Percentiles rank a stretch among this genome's conserved stretches.
Conservation (phyloP, 2,113 vertebrate species). For the Ahaetulla prasina region DNA sequence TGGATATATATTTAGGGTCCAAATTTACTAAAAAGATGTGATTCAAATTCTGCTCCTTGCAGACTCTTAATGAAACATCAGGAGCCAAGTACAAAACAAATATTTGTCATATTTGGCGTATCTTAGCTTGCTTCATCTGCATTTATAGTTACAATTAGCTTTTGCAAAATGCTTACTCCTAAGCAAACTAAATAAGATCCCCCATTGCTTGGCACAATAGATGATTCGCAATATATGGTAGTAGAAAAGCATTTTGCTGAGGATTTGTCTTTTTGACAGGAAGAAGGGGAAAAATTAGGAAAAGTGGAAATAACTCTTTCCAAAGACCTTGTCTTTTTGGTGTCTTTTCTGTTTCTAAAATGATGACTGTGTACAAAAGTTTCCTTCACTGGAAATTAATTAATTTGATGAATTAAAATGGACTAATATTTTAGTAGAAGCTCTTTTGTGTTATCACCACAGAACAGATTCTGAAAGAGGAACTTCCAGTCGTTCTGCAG, state of each 20-base stretch:
- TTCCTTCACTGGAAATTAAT: conserved; percentile 51
- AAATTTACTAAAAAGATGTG: neutral
- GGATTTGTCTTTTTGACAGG: neutral
- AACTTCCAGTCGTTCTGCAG: conserved; percentile 34
- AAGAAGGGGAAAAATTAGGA: neutral
- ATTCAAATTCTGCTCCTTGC: neutral
- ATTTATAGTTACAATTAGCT: neutral
- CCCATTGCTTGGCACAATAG: neutral
- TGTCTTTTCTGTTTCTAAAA: conserved; percentile 44
- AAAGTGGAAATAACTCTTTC: conserved; percentile 5
- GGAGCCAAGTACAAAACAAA: neutral
- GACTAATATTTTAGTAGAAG: conserved; percentile 35
- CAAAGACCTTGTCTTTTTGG: conserved; percentile 40
- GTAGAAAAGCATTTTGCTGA: neutral
- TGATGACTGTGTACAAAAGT: conserved; percentile 46
- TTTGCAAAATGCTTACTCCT: neutral
- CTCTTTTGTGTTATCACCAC: conserved; percentile 40
- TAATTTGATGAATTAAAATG: conserved; percentile 52
- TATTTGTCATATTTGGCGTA: neutral
- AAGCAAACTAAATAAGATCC: neutral
- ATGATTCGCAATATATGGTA: neutral
- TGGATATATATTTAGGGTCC: neutral
- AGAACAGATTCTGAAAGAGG: conserved; percentile 40
- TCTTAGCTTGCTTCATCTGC: neutral
- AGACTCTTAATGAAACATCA: neutral